A percentile compares a stretch with the other conserved stretches of the same genome.
Evolutionary conservation across 2,113 vertebrate genomes (phyloP).

Genomic region (Dinomys branickii): DNA sequence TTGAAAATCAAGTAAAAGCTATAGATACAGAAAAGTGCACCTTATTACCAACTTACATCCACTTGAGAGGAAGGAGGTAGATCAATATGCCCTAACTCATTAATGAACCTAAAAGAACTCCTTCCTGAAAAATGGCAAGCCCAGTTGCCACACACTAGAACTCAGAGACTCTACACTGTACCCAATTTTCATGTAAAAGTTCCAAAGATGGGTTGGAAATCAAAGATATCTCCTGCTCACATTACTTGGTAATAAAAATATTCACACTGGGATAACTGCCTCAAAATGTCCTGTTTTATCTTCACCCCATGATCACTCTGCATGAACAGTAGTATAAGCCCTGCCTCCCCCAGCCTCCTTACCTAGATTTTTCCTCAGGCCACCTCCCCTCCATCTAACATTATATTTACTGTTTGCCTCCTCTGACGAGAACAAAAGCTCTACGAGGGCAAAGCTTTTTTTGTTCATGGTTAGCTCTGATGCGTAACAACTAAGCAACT

Average conservation of each 20-base stretch:
- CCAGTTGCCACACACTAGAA: neutral
- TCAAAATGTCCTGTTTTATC: constrained; percentile 2
- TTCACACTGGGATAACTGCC: neutral
- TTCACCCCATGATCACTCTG: neutral
- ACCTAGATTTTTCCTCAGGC: neutral
- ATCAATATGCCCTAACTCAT: neutral
- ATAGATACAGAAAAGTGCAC: neutral
- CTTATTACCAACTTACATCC: neutral
- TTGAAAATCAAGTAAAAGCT: neutral
- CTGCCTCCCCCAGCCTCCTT: neutral
- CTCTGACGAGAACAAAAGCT: neutral
- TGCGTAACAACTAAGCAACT: neutral
- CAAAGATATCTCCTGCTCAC: neutral
- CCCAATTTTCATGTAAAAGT: constrained; percentile 38
- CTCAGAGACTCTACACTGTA: neutral
- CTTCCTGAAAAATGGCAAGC: constrained; percentile 15
- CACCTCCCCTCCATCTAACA: neutral
- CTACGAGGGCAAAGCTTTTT: neutral
- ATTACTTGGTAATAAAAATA: constrained; percentile 37
- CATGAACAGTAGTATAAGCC: neutral
- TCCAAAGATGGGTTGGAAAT: constrained; percentile 4
- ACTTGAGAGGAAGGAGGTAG: neutral
- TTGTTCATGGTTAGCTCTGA: constrained; percentile 33
- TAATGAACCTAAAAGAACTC: constrained; percentile 29
- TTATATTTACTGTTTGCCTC: neutral